Evolutionary conservation across 2,797 vertebrate genomes (phyloP), one percentile per base, ranked within the genome.

Genomic region (Amazona finschi): DNA sequence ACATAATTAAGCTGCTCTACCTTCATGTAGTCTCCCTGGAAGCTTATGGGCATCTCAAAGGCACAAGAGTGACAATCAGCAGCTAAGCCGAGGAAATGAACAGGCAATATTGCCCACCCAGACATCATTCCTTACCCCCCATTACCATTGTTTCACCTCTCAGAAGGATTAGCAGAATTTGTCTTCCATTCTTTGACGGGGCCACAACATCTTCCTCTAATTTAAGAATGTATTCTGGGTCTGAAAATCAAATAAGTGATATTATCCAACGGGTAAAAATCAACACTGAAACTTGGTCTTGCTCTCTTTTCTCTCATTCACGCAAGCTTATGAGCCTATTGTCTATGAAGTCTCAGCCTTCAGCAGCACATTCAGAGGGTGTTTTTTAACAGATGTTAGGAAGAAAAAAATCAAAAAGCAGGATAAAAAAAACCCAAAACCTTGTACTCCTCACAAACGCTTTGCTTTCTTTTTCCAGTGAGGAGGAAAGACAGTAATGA

Each of bases 1-100:
- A 96, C 96, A 95, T 98, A 98, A 98, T 98, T 98, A 98, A 97
- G 96, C 96, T 96, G 77, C 85, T 96, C 92, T 95, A 94, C 96
- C 95, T 94, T 94, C n/a, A 2, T 83, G 78, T 74, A 90, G 91
- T 86, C 87, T 97, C 92, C 94, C 94, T 93, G 93, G 96, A 97
- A 97, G 96, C 94, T 97, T 93, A 94, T 36, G 71, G 97, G 95
- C 90, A 96, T 95, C 96, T 97, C 96, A 87, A 71, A 97, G 94
- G 95, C 95, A 81, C 89, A 85, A 93, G 81, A 96, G 92, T 95
- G 96, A 96, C 94, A 96, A 96, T 88, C 96, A 97, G 93, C 31
- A 96, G 87, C 93, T 95, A 97, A 96, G 92, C 96, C 93, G 72
- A 94, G 92, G 79, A 97, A 94, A 95, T 92, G 91, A 97, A 93